Evolutionary conservation across 2,888 invertebrate species (phyloP), one percentile per base, ranked within the genome.

Genomic region (Callimorpha dominula): DNA sequence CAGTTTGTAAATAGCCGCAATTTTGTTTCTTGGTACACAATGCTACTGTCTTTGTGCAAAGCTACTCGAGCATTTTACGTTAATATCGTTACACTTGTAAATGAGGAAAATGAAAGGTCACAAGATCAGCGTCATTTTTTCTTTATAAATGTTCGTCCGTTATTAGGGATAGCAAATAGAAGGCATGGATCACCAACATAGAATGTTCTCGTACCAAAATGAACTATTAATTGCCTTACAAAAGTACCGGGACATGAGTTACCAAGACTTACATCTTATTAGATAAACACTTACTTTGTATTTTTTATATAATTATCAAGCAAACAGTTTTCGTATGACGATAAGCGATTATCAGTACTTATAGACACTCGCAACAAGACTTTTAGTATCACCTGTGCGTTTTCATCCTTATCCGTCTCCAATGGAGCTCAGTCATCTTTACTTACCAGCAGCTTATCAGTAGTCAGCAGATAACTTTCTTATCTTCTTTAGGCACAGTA

Each of bases 21-120:
- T 90, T 91, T 90, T 91, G 90, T 91, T 88, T 88, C 89, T 87
- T 83, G 80, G 84, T 81, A 81, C 81, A 82, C 85, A 82, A 77
- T 82, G 78, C 78, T 71, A 65, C 78, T 75, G 49, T 68, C 50
- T 50, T 66, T 66, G 40, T 66, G 49, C 65, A 50, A 50, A n/a
- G 49, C 31, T 49, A 31, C 11, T 49, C 49, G 49, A 49, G 49
- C 49, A 65, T 65, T 67, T 67, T 14, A 67, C 11, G 12, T 67
- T 52, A 42, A 67, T 67, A 42, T 40, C 40, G 67, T 57, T 68
- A 43, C 40, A 57, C 40, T 67, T 52, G 54, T 42, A 52, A 54
- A 54, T 54, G 43, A 67, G 15, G 77, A 84, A 84, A 60, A 60
- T 31, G 60, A 20, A 31, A 60, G 31, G 5, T 20, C 12, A 31